phyloP scores from a whole-genome alignment of 1,140 invertebrate species.

The Lordiphosa clarofinis region DNA sequence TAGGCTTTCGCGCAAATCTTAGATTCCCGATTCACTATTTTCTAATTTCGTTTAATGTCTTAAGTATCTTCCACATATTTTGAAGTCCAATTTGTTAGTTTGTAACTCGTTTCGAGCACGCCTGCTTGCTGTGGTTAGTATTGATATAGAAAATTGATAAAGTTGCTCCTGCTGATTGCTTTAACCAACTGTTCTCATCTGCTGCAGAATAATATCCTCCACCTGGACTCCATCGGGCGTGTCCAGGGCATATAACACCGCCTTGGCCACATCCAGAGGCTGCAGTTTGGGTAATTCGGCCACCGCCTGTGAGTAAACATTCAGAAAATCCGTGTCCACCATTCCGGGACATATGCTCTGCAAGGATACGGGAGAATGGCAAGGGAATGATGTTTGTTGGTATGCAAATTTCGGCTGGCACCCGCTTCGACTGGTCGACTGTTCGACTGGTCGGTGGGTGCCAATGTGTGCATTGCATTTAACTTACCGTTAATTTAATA shows the following conservation, averaged over 20 bases:
- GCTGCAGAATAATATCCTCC: conserved; percentile 72
- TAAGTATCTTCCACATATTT: too few species aligned
- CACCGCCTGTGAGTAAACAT: conserved; percentile 72
- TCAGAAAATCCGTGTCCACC: conserved; percentile 82
- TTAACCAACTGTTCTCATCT: conserved; percentile 58
- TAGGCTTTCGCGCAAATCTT: too few species aligned
- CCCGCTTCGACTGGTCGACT: too few species aligned
- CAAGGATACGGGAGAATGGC: conserved; percentile 21
- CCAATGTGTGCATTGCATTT: conserved; percentile 64
- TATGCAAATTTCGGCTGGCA: conserved; percentile 13
- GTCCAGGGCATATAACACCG: conserved; percentile 80
- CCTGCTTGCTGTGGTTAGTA: too few species aligned
- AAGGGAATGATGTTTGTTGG: conserved; percentile 34
- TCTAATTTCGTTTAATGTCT: too few species aligned
- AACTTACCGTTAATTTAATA: conserved; percentile 81
- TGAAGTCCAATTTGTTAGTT: too few species aligned
- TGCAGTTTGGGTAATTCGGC: conserved; percentile 79
- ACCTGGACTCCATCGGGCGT: conserved; percentile 81
- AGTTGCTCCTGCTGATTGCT: background rate
- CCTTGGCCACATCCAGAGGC: conserved; percentile 80
- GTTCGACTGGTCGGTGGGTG: background rate
- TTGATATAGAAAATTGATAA: background rate
- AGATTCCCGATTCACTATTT: too few species aligned
- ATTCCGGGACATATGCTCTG: conserved; percentile 83
- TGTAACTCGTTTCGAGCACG: too few species aligned